Percentiles rank a stretch among this genome's conserved stretches.
Conservation (phyloP, 2,113 vertebrate species). For the Lampris megalopsis region DNA sequence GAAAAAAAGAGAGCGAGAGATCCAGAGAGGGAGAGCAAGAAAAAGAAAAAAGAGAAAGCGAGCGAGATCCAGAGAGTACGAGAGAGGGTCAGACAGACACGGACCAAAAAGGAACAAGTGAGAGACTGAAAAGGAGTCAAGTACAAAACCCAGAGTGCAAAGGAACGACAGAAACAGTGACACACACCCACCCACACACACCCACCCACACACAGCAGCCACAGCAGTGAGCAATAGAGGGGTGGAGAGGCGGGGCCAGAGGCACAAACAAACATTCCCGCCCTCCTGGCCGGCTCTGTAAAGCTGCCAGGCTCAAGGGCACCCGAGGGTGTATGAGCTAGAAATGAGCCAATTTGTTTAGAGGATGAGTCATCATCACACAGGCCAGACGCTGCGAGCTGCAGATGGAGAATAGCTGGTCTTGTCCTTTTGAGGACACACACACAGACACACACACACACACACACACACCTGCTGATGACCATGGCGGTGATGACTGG, state of each 20-base stretch:
- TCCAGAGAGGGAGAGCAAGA: too few relatives aligned
- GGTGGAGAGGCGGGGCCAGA: background rate
- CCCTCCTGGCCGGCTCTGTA: conserved; percentile 16
- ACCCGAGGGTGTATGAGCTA: conserved; percentile 36
- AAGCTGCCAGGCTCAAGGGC: conserved; percentile 39
- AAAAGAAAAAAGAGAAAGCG: too few relatives aligned
- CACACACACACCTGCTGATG: conserved; percentile 91
- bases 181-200: background rate
- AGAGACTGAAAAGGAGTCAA: too few relatives aligned
- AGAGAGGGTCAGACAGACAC: too few relatives aligned
- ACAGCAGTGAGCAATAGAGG: background rate
- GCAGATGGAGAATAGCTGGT: conserved; percentile 33
- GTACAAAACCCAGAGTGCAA: too few relatives aligned
- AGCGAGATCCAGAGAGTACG: too few relatives aligned
- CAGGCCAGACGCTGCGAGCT: conserved; percentile 48
- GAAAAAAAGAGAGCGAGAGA: too few relatives aligned
- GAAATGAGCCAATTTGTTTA: conserved; percentile 48
- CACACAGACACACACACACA: conserved; percentile 23
- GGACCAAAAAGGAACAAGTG: too few relatives aligned
- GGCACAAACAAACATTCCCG: conserved; percentile 8
- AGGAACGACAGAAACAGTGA: background rate
- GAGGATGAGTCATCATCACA: conserved; percentile 65
- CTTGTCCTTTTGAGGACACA: conserved; percentile 40
- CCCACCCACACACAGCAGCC: background rate
- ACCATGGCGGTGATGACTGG: conserved; percentile 99